These are phyloP conservation scores for Oryzias sinensis DNA, from an alignment of 2,797 vertebrate species.

Conservation along the genomic window DNA sequence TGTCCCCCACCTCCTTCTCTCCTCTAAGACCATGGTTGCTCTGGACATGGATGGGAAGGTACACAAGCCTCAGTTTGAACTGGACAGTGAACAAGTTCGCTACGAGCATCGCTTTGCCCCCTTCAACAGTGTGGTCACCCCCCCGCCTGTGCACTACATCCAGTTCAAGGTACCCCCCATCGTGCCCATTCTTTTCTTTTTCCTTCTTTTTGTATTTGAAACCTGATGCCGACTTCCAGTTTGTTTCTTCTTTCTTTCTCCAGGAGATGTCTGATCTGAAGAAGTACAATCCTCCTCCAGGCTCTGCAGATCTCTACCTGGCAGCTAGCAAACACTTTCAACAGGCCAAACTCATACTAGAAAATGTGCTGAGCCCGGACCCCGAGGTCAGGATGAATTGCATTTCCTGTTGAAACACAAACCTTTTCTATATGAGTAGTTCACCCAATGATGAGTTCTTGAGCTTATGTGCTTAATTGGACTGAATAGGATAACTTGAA, in stretches of 20 bases:
- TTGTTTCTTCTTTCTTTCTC: background rate
- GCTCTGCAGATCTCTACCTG: slow-evolving; percentile 94
- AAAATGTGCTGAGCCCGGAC: slow-evolving; percentile 92
- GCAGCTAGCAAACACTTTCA: slow-evolving; percentile 99
- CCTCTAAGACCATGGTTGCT: slow-evolving; percentile 92
- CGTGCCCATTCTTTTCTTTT: background rate
- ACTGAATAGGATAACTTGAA: background rate
- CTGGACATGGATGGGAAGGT: slow-evolving; percentile 99
- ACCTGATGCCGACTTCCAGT: background rate
- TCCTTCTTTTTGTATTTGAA: background rate
- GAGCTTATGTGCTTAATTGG: too few species aligned
- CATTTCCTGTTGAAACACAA: background rate
- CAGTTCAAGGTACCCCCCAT: slow-evolving; percentile 89
- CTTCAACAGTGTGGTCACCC: slow-evolving; percentile 97
- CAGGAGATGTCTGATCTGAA: slow-evolving; percentile 99
- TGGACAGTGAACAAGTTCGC: slow-evolving; percentile 97
- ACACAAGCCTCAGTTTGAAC: slow-evolving; percentile 95
- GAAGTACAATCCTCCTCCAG: slow-evolving; percentile 96
- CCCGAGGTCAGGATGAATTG: slow-evolving; percentile 82
- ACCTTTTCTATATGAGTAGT: background rate
- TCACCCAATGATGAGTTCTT: too few species aligned
- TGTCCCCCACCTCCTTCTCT: slow-evolving; percentile 6
- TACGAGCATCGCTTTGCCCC: slow-evolving; percentile 98
- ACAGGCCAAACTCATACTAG: slow-evolving; percentile 97
- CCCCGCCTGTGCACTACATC: slow-evolving; percentile 95